Evolutionary conservation across 2,888 invertebrate species (phyloP).

Genomic region (Cremastinae sp.): DNA sequence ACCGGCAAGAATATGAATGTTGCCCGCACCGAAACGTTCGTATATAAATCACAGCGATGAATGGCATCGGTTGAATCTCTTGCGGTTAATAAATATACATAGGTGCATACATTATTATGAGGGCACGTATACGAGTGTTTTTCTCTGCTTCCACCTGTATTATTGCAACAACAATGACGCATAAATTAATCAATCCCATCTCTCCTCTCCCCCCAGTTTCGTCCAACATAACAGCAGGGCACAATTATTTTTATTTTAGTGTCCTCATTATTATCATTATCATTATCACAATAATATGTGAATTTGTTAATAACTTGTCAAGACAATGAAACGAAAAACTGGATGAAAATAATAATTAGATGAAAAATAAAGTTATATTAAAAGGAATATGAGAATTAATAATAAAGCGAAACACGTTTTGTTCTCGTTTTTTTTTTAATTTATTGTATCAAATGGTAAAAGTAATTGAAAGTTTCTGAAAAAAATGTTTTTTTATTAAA

Average conservation of each 20-base stretch:
- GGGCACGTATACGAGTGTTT: background rate
- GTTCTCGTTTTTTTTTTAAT: too few relatives aligned
- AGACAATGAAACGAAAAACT: too few relatives aligned
- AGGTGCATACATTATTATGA: background rate
- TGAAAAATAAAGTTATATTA: too few relatives aligned
- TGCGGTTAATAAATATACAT: background rate
- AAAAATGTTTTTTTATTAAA: too few relatives aligned
- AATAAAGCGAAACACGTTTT: too few relatives aligned
- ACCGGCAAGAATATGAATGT: constrained; percentile 26
- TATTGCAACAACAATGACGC: constrained; percentile 56
- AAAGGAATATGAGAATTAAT: too few relatives aligned
- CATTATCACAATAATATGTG: too few relatives aligned
- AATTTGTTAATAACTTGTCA: too few relatives aligned
- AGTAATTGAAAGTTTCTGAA: too few relatives aligned
- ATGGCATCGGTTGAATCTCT: constrained; percentile 49
- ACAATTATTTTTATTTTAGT: too few relatives aligned
- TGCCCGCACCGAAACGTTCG: constrained; percentile 39
- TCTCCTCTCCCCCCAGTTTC: background rate
- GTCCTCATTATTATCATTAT: background rate
- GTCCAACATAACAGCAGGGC: background rate
- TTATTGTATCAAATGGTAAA: too few relatives aligned
- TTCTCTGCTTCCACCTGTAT: constrained; percentile 38
- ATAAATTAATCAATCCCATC: constrained; percentile 55
- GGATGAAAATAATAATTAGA: too few relatives aligned
- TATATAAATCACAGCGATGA: constrained; percentile 57